Evolutionary conservation across 2,113 vertebrate species (phyloP), one percentile per base, ranked within the genome.

Genomic region (Melanostigma gelatinosum): DNA sequence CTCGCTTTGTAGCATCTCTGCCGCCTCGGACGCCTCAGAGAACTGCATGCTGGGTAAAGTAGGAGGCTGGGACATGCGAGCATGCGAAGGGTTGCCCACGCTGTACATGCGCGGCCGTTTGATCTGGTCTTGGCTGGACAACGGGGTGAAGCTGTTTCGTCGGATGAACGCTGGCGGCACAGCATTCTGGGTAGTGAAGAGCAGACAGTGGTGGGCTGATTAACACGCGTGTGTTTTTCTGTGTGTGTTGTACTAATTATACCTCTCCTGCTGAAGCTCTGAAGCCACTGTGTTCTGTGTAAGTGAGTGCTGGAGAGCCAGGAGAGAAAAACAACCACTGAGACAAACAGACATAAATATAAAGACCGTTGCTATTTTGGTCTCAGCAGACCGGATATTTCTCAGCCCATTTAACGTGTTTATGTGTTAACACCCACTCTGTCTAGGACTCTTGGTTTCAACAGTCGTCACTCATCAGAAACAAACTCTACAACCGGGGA

Each of bases 131-230:
- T 95, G 91, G 88, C 96, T 96, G 92, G 97, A 97, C 92, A 97
- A 92, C 0, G 96, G 97, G 0, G 96, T 97, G 79, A 98, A 97
- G 93, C 97, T 98, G 96, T 96, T 97, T 80, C 97, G 95, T 77
- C 97, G 95, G 91, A 92, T 94, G 93, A 96, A 96, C 81, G 91
- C 87, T 11, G 96, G 93, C 29, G 90, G 77, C 36, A 81, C 86
- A 48, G 91, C 90, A 70, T 85, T 94, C 97, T 98, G 93, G 66
- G 90, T 69, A 80, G 91, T 85, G 87, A 90, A 0, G 57, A 68
- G 42, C 15, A 83, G n/a, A 27, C 40, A 86, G 6, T 24, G 36
- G 18, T 42, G 29, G 40, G 67, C 8, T 4, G 22, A 77, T 50
- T 24, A 79, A 71, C 8, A 72, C 8, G 20, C 10, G 11, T 6